Percentiles rank a stretch among this genome's conserved stretches.
phyloP scores from a whole-genome alignment of 2,113 vertebrate genomes.

The Mugil cephalus region DNA sequence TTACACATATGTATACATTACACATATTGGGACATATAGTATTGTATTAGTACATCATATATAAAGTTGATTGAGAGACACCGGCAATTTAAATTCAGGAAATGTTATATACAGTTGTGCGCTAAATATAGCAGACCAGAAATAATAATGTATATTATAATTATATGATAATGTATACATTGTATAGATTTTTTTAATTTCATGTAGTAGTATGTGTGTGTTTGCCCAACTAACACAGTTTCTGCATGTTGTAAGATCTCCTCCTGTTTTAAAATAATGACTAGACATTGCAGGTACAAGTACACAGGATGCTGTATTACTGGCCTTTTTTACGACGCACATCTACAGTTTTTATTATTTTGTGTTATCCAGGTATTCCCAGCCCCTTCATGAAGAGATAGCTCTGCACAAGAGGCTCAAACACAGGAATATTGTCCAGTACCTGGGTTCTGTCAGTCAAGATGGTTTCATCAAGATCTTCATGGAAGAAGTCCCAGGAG shows the following conservation, averaged over 20 bases:
- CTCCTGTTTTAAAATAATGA: not conserved
- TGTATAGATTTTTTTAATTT: too few species aligned
- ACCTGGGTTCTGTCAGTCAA: slow-evolving; percentile 92
- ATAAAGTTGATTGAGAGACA: too few species aligned
- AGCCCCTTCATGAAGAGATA: slow-evolving; percentile 94
- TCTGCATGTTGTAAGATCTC: not conserved
- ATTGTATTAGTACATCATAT: too few species aligned
- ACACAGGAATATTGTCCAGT: slow-evolving; percentile 94
- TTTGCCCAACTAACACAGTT: not conserved
- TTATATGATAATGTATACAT: too few species aligned
- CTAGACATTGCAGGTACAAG: too few species aligned
- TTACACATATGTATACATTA: too few species aligned
- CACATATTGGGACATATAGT: too few species aligned
- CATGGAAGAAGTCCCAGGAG: slow-evolving; percentile 97
- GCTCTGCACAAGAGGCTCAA: slow-evolving; percentile 91
- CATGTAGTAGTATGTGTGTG: too few species aligned
- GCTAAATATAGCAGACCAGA: too few species aligned
- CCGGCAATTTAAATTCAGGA: too few species aligned
- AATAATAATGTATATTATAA: too few species aligned
- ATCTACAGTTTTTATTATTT: not conserved
- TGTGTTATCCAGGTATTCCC: slow-evolving; percentile 85
- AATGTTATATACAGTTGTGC: too few species aligned
- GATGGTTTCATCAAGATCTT: slow-evolving; percentile 95
- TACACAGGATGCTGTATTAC: not conserved
- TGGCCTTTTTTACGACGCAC: not conserved